Conservation (phyloP, 2,113 vertebrate species). For the Peromyscus maniculatus region DNA sequence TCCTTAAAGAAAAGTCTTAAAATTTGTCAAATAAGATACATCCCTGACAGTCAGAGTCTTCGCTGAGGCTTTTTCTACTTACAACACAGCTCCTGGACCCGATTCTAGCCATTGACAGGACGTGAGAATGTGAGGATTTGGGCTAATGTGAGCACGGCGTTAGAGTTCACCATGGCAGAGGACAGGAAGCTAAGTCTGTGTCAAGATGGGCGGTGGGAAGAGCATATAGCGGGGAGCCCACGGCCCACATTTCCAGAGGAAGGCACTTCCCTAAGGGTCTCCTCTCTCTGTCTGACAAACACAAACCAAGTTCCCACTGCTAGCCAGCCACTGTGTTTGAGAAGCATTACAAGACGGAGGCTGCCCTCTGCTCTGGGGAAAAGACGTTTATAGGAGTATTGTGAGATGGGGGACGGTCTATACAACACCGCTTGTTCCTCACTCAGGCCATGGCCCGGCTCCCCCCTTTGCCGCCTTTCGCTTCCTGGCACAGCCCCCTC, state of each 20-base stretch:
- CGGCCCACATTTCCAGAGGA: neutral
- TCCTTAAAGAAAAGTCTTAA: neutral
- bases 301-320: neutral
- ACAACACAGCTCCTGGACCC: neutral
- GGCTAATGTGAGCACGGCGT: neutral
- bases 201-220: neutral
- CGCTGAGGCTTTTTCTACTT: neutral
- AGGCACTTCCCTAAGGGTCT: constrained; percentile 1
- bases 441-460: neutral
- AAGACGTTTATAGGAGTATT: neutral
- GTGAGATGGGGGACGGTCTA: neutral
- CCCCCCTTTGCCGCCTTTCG: neutral
- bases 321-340: neutral
- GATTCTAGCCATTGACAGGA: neutral
- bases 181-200: neutral
- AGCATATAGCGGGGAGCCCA: neutral
- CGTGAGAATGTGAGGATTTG: neutral
- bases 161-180: neutral
- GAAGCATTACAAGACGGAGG: neutral
- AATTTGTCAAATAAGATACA: neutral
- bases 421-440: neutral
- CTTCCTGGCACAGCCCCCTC: neutral
- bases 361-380: neutral
- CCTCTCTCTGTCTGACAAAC: constrained; percentile 32
- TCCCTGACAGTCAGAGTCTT: constrained; percentile 43